These are phyloP conservation scores for Drosophila malerkotliana DNA, from an alignment of 1,140 invertebrate species.

Conservation along the genomic window DNA sequence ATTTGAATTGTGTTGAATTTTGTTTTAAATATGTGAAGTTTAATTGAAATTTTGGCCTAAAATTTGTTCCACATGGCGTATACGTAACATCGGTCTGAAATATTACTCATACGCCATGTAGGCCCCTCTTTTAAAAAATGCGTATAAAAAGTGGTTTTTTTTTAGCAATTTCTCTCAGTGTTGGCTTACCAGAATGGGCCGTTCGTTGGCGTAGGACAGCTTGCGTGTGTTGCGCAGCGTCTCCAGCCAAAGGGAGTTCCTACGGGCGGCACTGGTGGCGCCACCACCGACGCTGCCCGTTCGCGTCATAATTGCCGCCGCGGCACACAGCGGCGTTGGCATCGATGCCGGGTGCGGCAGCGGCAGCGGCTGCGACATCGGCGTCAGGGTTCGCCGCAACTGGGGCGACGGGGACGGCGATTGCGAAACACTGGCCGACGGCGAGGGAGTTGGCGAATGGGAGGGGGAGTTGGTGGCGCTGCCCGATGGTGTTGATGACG, in stretches of 20 bases:
- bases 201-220: slow-evolving; percentile 68
- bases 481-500: slow-evolving; percentile 30
- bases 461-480: not conserved
- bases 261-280: slow-evolving; percentile 61
- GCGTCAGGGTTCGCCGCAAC: slow-evolving; percentile 8
- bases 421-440: slow-evolving; percentile 5
- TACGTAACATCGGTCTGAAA: not conserved
- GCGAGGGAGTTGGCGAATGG: slow-evolving; percentile 1
- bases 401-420: slow-evolving; percentile 10
- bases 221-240: slow-evolving; percentile 71
- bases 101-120: slow-evolving; percentile 15
- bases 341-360: slow-evolving; percentile 5
- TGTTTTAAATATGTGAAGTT: no score
- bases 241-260: slow-evolving; percentile 72
- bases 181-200: slow-evolving; percentile 64
- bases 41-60: no score
- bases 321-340: slow-evolving; percentile 7
- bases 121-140: not conserved
- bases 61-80: not conserved
- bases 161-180: not conserved
- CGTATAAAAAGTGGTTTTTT: no score
- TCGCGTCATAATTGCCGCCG: slow-evolving; percentile 55
- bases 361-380: slow-evolving; percentile 10
- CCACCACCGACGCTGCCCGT: slow-evolving; percentile 56
- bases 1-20: no score